phyloP scores from a whole-genome alignment of 2,113 vertebrate species.

The Phrynosoma platyrhinos region DNA sequence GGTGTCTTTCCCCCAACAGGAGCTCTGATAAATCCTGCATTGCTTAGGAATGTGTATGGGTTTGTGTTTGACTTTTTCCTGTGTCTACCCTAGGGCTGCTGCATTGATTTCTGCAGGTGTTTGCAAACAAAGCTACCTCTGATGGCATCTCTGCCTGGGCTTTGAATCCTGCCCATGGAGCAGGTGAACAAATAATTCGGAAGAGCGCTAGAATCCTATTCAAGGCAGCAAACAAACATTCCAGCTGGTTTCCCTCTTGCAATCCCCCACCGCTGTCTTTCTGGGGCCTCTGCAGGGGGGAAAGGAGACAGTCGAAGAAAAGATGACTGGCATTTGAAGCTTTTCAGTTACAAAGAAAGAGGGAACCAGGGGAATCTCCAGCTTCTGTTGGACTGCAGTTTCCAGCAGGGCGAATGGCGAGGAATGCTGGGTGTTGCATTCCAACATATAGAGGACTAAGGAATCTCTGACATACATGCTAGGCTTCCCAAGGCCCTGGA shows the following conservation, averaged over 20 bases:
- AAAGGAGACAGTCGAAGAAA: not conserved
- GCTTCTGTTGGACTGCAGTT: too few species aligned
- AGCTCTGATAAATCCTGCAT: not conserved
- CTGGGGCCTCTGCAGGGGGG: not conserved
- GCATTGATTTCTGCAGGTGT: not conserved
- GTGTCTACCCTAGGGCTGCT: not conserved
- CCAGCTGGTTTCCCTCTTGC: not conserved
- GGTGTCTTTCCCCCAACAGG: too few species aligned
- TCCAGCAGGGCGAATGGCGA: too few species aligned
- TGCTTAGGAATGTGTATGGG: not conserved
- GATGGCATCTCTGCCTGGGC: constrained; percentile 14
- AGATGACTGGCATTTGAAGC: not conserved
- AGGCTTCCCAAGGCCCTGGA: too few species aligned
- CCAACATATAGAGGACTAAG: too few species aligned
- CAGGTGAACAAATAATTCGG: constrained; percentile 54
- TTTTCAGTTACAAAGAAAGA: not conserved
- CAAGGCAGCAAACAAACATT: constrained; percentile 52
- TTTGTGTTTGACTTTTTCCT: not conserved
- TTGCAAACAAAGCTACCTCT: constrained; percentile 13
- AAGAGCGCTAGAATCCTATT: constrained; percentile 50
- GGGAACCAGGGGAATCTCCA: too few species aligned
- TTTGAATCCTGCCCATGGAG: not conserved
- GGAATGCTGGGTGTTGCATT: too few species aligned
- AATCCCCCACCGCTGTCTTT: constrained; percentile 19
- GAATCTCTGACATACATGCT: too few species aligned